Base-by-base conservation (phyloP, 2,113 vertebrate species). In the Hemicordylus capensis region DNA sequence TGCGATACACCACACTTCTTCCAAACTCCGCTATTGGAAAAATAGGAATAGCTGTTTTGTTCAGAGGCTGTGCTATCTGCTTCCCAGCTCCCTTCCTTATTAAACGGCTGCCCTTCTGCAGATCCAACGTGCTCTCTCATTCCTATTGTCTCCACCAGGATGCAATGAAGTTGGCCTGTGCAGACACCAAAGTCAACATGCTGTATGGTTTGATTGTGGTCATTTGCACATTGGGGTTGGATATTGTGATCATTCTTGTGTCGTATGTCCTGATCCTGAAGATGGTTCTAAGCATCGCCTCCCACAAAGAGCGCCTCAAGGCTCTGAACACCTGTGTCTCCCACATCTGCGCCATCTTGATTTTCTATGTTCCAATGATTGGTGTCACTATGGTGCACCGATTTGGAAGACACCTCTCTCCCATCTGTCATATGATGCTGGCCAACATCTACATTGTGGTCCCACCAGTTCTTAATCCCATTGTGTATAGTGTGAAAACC, bases 81-180 rank as follows among this genome's bases (percentile, higher is more conserved):
- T 12, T 90, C 12, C 85, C 88, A 44, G 76, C 86, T 10, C 85
- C 92, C 61, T 76, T 94, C 11, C 89, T 83, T 22, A 42, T 91
- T 42, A 89, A 75, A 28, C 12, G 11, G 3, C 79, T 92, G 37
- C 84, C 3, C 39, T 92, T 85, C 61, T 94, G 81, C 61, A 58
- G 83, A 19, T 85, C 87, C 59, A 91, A 58, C 9, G 19, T 76
- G 6, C 82, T 93, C 28, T 88, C 91, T 5, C 91, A 90, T 31
- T 85, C 85, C 37, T 93, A 83, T 22, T 90, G 91, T 15, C 88
- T 92, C 14, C 90, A 91, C 31, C 87, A 89, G 4, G 92, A 91
- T 39, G 14, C 90, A 9, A 92, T 93, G 85, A 89, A 86, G 10
- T 22, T 89, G 56, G 84, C 86, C 4, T 83, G 84, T 56, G 81